A percentile compares a stretch with the other conserved stretches of the same genome.
These are phyloP conservation scores for Thalassarche chlororhynchos DNA, from an alignment of 2,113 vertebrate genomes.

Conservation along the genomic window DNA sequence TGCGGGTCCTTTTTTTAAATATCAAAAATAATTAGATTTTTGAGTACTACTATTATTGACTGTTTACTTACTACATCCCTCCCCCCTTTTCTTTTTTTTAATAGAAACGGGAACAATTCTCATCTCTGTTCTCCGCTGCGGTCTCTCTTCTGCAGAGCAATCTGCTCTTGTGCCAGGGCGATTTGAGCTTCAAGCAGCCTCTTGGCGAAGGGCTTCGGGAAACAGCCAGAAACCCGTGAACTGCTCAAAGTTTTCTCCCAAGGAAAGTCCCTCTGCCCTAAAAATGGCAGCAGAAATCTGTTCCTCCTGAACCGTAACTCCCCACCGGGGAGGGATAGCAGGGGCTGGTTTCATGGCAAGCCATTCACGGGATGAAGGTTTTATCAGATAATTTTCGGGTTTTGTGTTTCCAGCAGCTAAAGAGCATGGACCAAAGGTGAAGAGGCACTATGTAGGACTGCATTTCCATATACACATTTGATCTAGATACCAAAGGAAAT, in stretches of 20 bases:
- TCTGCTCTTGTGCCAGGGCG: neutral
- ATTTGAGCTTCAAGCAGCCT: neutral
- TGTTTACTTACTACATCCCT: neutral
- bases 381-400: neutral
- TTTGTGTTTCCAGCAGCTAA: neutral
- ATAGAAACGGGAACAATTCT: neutral
- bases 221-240: neutral
- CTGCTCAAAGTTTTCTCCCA: neutral
- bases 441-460: neutral
- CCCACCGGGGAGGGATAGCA: fast-evolving
- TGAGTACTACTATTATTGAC: neutral
- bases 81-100: neutral
- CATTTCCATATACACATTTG: neutral
- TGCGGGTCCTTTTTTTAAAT: neutral
- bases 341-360: neutral
- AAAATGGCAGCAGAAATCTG: neutral
- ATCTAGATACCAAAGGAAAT: neutral
- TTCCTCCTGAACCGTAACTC: neutral
- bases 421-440: neutral
- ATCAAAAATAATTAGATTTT: neutral
- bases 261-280: neutral
- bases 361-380: neutral
- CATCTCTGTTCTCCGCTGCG: neutral
- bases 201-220: neutral
- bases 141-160: neutral